A percentile compares a stretch with the other conserved stretches of the same genome.
These are phyloP conservation scores for Glandiceps talaboti DNA, from an alignment of 53 echinoderm and acorn worm genomes.

Conservation along the genomic window DNA sequence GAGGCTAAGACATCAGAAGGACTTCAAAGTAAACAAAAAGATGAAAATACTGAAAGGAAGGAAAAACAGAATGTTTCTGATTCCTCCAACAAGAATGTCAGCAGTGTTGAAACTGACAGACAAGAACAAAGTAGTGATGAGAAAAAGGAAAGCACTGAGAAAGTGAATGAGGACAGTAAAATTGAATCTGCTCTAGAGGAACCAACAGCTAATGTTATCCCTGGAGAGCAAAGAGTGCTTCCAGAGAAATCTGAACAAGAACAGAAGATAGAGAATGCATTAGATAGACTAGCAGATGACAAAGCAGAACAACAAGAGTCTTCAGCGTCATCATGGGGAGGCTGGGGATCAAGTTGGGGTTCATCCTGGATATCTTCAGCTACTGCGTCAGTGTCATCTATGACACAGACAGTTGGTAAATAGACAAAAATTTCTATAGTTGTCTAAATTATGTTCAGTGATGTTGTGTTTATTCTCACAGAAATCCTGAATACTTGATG, in stretches of 20 bases:
- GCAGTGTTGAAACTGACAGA: neutral
- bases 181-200: neutral
- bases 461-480: too few species aligned
- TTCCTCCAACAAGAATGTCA: neutral
- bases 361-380: slow-evolving; percentile 59
- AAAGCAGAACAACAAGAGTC: slow-evolving; percentile 22
- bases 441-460: too few species aligned
- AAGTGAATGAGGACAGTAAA: neutral
- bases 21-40: neutral
- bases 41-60: neutral
- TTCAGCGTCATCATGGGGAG: slow-evolving; percentile 40
- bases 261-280: neutral
- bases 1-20: slow-evolving; percentile 18
- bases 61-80: neutral
- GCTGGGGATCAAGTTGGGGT: slow-evolving; percentile 97
- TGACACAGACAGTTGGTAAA: slow-evolving; percentile 44
- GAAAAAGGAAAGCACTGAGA: neutral
- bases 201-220: neutral
- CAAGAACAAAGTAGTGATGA: neutral
- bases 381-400: slow-evolving; percentile 51
- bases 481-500: too few species aligned
- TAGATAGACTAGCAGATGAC: slow-evolving; percentile 9
- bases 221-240: slow-evolving; percentile 1
- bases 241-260: neutral
- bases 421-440: too few species aligned